Evolutionary conservation across 2,888 invertebrate genomes (phyloP).

Genomic region (Ditula angustiorana): DNA sequence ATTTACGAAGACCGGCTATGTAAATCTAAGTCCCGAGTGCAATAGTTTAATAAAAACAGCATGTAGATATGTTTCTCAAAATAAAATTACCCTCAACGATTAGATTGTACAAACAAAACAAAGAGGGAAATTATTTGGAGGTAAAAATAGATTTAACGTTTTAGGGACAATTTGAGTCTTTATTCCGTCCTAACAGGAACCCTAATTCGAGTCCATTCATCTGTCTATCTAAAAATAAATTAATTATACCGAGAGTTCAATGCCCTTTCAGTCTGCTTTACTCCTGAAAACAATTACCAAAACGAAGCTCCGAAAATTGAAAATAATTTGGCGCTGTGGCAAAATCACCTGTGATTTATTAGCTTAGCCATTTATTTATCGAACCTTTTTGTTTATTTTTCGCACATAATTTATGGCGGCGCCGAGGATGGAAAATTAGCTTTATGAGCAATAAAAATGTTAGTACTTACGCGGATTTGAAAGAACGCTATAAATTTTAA

Average conservation of each 20-base stretch:
- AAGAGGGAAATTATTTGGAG: too few species aligned
- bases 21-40: too few species aligned
- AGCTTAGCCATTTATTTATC: constrained; percentile 23
- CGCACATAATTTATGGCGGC: constrained; percentile 6
- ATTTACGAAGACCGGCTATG: too few species aligned
- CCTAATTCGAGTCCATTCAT: constrained; percentile 2
- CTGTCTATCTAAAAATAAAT: not conserved
- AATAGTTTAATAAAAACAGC: too few species aligned
- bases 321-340: constrained; percentile 23
- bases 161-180: not conserved
- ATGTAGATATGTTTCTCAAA: too few species aligned
- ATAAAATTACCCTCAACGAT: too few species aligned
- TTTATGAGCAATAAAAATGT: not conserved
- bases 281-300: constrained; percentile 22
- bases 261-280: constrained; percentile 2
- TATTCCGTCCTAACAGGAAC: not conserved
- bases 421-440: constrained; percentile 3
- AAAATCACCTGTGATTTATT: constrained; percentile 33
- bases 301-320: constrained; percentile 20
- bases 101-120: too few species aligned
- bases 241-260: constrained; percentile 1
- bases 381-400: constrained; percentile 17
- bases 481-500: too few species aligned
- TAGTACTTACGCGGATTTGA: too few species aligned
- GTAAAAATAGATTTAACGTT: not conserved